phyloP scores from a whole-genome alignment of 2,113 vertebrate species.

The Recurvirostra avosetta region DNA sequence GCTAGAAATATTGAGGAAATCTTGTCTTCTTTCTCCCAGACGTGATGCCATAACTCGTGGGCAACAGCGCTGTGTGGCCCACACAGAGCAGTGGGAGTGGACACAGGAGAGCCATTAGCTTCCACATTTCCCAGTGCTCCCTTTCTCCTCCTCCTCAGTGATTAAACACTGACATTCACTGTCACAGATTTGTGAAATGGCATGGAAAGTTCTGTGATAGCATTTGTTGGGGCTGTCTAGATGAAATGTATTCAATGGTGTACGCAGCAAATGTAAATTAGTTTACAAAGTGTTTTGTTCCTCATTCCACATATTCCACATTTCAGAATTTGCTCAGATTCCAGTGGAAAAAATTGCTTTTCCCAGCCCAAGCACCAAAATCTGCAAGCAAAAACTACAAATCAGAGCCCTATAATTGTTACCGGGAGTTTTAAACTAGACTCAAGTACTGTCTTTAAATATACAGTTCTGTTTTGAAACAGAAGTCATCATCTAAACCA shows the following conservation, averaged over 20 bases:
- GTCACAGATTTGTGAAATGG: not conserved
- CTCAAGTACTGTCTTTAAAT: not conserved
- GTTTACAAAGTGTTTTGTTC: not conserved
- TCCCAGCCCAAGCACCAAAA: not conserved
- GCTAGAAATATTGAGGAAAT: not conserved
- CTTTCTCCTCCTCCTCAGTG: not conserved
- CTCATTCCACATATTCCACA: not conserved
- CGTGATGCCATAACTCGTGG: accelerated
- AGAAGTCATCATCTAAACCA: not conserved
- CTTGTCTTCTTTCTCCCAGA: accelerated
- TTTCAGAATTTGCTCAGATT: not conserved
- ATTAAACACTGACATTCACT: not conserved
- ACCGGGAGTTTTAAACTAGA: not conserved
- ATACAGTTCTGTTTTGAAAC: not conserved
- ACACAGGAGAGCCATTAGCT: not conserved
- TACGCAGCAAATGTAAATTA: not conserved
- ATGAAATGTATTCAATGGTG: not conserved
- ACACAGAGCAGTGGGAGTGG: not conserved
- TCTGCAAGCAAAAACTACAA: not conserved
- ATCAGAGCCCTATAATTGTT: not conserved
- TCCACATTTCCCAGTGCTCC: not conserved
- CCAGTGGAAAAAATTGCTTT: not conserved
- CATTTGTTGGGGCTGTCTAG: not conserved
- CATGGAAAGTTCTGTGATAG: not conserved
- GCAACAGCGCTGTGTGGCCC: not conserved